Percentiles rank a stretch among this genome's conserved stretches.
Evolutionary conservation across 2,113 vertebrate species (phyloP).

Genomic region (Python bivittatus): DNA sequence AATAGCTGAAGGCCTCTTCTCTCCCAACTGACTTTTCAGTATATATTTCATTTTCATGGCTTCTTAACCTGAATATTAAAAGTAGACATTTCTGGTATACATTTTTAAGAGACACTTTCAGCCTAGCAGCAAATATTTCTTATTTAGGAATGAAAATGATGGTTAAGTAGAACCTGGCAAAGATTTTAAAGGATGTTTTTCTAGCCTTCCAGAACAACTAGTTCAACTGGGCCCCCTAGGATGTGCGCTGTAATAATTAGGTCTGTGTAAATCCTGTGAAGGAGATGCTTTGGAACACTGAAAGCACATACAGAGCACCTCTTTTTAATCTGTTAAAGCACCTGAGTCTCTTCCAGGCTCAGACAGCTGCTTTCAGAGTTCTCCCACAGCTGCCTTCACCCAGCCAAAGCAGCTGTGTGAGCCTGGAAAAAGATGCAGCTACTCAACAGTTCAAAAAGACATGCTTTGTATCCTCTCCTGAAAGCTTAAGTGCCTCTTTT

Average conservation of each 20-base stretch:
- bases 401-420: neutral
- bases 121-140: slow-evolving; percentile 72
- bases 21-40: slow-evolving; percentile 25
- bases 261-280: neutral
- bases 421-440: neutral
- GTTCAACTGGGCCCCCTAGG: neutral
- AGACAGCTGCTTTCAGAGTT: neutral
- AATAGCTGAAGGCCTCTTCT: slow-evolving; percentile 33
- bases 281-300: neutral
- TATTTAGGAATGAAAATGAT: slow-evolving; percentile 61
- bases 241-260: neutral
- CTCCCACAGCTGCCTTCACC: neutral
- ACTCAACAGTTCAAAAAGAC: neutral
- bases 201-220: slow-evolving; percentile 14
- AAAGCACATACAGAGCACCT: neutral
- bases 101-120: slow-evolving; percentile 58
- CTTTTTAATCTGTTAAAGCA: neutral
- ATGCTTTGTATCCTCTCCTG: neutral
- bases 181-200: slow-evolving; percentile 24
- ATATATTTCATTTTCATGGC: slow-evolving; percentile 48
- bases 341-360: neutral
- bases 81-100: slow-evolving; percentile 57
- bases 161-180: slow-evolving; percentile 60
- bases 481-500: neutral
- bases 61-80: slow-evolving; percentile 55